Conservation (phyloP, 2,888 invertebrate species). For the Amphipoea lucens region DNA sequence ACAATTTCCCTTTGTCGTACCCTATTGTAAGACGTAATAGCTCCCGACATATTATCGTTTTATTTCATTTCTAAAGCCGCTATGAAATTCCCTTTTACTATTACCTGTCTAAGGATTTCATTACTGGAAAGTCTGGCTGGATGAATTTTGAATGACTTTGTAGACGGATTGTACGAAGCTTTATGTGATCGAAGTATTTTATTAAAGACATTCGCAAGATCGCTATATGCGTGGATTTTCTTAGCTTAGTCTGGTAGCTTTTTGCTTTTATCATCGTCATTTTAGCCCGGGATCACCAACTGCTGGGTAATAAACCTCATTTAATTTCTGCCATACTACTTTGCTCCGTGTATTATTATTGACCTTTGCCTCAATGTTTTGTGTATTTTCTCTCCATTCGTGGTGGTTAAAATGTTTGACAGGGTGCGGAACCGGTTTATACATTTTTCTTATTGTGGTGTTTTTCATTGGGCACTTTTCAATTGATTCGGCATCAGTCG, state of each 20-base stretch:
- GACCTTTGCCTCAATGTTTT: not conserved
- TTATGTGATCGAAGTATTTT: slow-evolving; percentile 25
- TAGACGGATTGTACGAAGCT: slow-evolving; percentile 20
- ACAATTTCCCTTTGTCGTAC: slow-evolving; percentile 84
- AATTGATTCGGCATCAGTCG: slow-evolving; percentile 78
- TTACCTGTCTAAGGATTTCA: slow-evolving; percentile 78
- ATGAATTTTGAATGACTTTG: slow-evolving; percentile 68
- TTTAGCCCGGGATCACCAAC: not conserved
- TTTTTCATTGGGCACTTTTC: slow-evolving; percentile 83
- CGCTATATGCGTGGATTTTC: slow-evolving; percentile 1
- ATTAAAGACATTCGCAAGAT: slow-evolving; percentile 4
- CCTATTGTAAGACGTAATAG: slow-evolving; percentile 84
- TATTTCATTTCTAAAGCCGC: slow-evolving; percentile 83
- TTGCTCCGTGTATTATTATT: not conserved
- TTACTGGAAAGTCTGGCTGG: slow-evolving; percentile 69
- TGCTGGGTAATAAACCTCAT: not conserved
- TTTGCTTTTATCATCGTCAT: not conserved
- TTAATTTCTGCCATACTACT: not conserved
- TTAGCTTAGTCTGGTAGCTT: not conserved
- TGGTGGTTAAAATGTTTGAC: slow-evolving; percentile 11
- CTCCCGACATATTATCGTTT: slow-evolving; percentile 85
- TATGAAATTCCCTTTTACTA: slow-evolving; percentile 84
- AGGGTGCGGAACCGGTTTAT: slow-evolving; percentile 59
- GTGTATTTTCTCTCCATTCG: slow-evolving; percentile 3
- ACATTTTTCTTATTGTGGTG: slow-evolving; percentile 74